Base-by-base conservation (phyloP, 2,113 vertebrate genomes). In the Ibidorhyncha struthersii region DNA sequence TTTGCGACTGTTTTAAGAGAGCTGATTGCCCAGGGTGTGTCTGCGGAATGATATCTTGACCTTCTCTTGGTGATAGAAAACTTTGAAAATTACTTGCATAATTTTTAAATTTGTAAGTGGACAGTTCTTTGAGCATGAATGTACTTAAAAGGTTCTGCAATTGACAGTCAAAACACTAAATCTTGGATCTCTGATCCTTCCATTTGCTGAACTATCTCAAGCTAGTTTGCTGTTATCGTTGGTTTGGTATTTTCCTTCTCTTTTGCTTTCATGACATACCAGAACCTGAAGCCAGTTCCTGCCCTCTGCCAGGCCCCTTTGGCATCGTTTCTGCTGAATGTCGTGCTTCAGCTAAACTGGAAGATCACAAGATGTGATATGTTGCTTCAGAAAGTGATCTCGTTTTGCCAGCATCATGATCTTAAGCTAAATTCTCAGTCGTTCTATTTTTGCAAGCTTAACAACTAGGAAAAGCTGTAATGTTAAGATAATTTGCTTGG, bases 371-470 rank as follows among this genome's bases (percentile, higher is more conserved):
- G 56, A 43, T 52, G 50, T 18, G 79, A 77, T 34, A 53, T 16
- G 20, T 65, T 49, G 40, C 84, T 97, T 90, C 89, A 90, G 71
- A 83, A 82, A 91, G 74, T 80, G 93, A 91, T 88, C 94, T 96
- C 72, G 3, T 94, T 84, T 97, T 97, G 94, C 95, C 96, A 97
- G 91, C 95, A 96, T 97, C 96, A 93, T 80, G 91, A 95, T 96
- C 94, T 95, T 95, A 22, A 97, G 85, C 96, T 96, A 77, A 90
- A 94, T 93, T 74, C 93, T 90, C 50, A 40, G 78, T 82, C 5
- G 5, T 86, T 90, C 58, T 82, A 20, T 86, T 96, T 92, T 93
- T 96, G 43, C 65, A 92, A 95, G 65, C 67, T 96, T 97, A 94
- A 96, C 89, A 56, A 91, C 79, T 88, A 85, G 96, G 93, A 88